Percentiles rank a stretch among this genome's conserved stretches.
These are phyloP conservation scores for Syngnathus scovelli DNA, from an alignment of 2,113 vertebrate species.

Conservation along the genomic window DNA sequence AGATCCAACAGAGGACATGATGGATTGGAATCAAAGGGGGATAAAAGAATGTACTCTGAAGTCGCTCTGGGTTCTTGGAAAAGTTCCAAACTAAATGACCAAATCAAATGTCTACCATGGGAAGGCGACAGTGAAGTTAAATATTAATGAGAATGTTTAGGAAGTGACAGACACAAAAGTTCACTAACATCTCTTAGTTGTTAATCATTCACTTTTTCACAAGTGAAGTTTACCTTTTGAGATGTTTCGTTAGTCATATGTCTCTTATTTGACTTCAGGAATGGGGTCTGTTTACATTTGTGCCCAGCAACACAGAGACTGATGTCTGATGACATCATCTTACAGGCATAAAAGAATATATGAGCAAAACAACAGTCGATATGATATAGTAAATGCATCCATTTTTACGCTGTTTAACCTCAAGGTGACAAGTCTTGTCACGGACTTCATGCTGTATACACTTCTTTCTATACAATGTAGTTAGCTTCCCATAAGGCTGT, in stretches of 20 bases:
- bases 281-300: not conserved
- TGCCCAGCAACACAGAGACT: not conserved
- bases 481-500: no score
- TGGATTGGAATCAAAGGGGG: constrained; percentile 16
- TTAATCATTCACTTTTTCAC: constrained; percentile 1
- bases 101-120: constrained; percentile 11
- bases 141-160: constrained; percentile 33
- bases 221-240: not conserved
- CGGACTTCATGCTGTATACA: no score
- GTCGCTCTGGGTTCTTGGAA: constrained; percentile 24
- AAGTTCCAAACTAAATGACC: constrained; percentile 21
- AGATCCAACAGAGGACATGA: constrained; percentile 15
- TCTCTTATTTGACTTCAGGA: not conserved
- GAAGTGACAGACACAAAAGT: constrained; percentile 36
- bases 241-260: not conserved
- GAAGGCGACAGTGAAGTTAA: constrained; percentile 14
- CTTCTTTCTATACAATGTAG: no score
- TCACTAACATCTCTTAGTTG: constrained; percentile 17
- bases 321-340: no score
- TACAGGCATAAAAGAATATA: no score
- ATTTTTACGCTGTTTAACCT: no score
- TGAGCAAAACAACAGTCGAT: no score
- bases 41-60: constrained; percentile 23
- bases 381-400: no score
- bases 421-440: no score